These are phyloP conservation scores for Pyxicephalus adspersus DNA, from an alignment of 2,113 vertebrate species.

Conservation along the genomic window DNA sequence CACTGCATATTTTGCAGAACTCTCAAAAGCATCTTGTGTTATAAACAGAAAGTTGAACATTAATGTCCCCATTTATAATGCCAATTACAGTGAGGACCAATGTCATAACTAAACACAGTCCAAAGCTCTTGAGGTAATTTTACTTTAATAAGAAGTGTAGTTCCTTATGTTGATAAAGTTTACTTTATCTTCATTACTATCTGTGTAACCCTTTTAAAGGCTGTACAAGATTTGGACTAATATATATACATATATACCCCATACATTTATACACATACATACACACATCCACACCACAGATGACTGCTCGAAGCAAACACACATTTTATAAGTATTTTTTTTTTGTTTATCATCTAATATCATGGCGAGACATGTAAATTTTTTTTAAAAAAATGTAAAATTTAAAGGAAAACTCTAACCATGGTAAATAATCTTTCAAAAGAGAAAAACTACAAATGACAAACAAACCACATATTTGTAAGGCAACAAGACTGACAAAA, in stretches of 20 bases:
- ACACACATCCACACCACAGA: too few relatives aligned
- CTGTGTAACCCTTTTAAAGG: conserved; percentile 28
- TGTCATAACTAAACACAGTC: conserved; percentile 28
- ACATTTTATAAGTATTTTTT: neutral
- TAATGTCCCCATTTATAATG: conserved; percentile 46
- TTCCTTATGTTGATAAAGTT: conserved; percentile 24
- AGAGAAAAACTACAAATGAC: too few relatives aligned
- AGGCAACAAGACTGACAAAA: too few relatives aligned
- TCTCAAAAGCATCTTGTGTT: conserved; percentile 12
- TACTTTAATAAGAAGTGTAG: conserved; percentile 15
- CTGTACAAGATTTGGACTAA: conserved; percentile 32
- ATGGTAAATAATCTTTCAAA: too few relatives aligned
- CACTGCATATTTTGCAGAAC: conserved; percentile 11
- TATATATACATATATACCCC: too few relatives aligned
- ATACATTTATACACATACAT: too few relatives aligned
- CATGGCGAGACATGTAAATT: too few relatives aligned
- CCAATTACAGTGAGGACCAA: conserved; percentile 42
- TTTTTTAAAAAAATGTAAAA: too few relatives aligned
- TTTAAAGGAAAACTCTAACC: too few relatives aligned
- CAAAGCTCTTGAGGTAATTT: conserved; percentile 6
- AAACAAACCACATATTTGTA: too few relatives aligned
- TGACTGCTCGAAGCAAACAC: neutral
- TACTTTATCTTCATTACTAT: conserved; percentile 16
- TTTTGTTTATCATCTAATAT: too few relatives aligned
- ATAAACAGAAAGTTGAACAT: conserved; percentile 19